Conservation (phyloP, 2,888 invertebrate species). For the Odontothrips loti region DNA sequence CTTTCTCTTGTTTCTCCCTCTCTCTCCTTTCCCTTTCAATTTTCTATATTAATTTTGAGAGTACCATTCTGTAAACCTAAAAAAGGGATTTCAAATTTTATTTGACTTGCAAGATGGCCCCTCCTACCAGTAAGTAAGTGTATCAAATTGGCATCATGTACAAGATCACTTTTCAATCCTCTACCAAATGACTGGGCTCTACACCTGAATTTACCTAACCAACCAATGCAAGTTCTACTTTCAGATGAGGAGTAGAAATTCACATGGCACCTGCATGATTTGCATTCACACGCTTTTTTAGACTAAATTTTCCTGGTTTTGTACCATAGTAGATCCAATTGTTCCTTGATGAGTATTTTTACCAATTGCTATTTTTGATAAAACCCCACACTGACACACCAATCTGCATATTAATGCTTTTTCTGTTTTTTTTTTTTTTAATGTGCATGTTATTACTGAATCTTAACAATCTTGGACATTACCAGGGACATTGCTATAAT, state of each 20-base stretch:
- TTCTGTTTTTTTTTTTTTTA: no score
- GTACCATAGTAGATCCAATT: not conserved
- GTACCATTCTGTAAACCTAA: not conserved
- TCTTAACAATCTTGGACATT: no score
- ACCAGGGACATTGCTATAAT: no score
- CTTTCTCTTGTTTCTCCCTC: not conserved
- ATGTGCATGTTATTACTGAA: no score
- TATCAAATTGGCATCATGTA: not conserved
- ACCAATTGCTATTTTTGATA: no score
- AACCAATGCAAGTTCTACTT: not conserved
- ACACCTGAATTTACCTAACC: not conserved
- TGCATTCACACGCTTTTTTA: not conserved
- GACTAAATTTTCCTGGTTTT: not conserved
- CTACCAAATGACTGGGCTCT: not conserved
- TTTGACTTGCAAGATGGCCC: not conserved
- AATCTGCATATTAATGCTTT: no score
- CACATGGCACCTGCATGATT: not conserved
- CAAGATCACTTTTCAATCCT: no score
- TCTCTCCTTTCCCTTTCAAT: not conserved
- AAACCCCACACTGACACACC: no score
- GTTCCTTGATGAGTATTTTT: no score
- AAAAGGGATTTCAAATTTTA: not conserved
- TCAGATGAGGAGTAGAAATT: not conserved
- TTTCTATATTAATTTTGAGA: not conserved
- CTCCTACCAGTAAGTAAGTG: slow-evolving; percentile 17